Conservation (phyloP, 2,113 vertebrate genomes). For the Micronycteris hirsuta region DNA sequence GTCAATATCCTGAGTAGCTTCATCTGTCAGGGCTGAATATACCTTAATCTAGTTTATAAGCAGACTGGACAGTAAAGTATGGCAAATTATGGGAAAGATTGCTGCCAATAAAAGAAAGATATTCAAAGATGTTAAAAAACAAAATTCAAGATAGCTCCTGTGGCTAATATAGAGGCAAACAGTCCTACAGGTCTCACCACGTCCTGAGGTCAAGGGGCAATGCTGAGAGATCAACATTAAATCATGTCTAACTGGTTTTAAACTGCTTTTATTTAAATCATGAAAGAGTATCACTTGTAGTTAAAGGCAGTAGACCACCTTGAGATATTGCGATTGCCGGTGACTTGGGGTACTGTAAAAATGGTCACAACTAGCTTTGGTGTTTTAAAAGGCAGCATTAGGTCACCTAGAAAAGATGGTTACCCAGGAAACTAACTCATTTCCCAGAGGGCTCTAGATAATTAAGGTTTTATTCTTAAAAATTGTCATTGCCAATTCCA, state of each 20-base stretch:
- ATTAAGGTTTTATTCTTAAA: conserved; percentile 22
- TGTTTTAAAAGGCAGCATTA: conserved; percentile 30
- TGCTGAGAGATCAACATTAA: background rate
- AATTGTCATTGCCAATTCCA: background rate
- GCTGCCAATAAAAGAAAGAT: background rate
- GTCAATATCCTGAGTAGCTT: background rate
- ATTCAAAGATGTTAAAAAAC: background rate
- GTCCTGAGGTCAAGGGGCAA: background rate
- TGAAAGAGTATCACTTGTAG: background rate
- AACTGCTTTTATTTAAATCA: background rate
- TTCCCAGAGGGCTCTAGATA: background rate
- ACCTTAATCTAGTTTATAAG: background rate
- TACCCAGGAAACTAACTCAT: background rate
- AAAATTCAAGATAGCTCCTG: background rate
- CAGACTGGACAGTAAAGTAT: background rate
- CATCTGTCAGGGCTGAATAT: background rate
- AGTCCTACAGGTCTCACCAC: background rate
- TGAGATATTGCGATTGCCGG: background rate
- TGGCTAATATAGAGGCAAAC: background rate
- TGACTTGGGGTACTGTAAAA: background rate
- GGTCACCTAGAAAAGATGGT: conserved; percentile 5
- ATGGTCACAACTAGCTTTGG: background rate
- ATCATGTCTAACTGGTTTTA: background rate
- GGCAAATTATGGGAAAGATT: background rate
- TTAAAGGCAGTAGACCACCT: background rate